Evolutionary conservation across 2,888 invertebrate genomes (phyloP).

Genomic region (Malthinus seriepunctatus): DNA sequence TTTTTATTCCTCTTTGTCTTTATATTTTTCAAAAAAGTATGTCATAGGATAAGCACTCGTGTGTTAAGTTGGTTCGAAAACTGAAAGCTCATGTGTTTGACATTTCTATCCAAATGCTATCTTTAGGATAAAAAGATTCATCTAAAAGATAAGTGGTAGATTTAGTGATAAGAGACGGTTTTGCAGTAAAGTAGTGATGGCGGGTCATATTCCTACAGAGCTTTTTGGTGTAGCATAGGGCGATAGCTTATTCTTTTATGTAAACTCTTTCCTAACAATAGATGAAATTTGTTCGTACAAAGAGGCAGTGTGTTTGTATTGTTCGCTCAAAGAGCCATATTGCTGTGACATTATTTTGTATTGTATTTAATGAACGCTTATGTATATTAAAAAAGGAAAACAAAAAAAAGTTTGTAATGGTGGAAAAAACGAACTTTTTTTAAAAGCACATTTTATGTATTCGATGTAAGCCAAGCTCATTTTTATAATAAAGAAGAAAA

Average conservation of each 20-base stretch:
- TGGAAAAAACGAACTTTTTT: too few relatives aligned
- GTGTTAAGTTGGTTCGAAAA: constrained; percentile 28
- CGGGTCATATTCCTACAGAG: constrained; percentile 36
- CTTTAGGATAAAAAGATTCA: constrained; percentile 52
- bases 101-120: constrained; percentile 52
- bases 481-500: constrained; percentile 8
- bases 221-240: constrained; percentile 20
- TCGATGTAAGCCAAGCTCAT: not conserved
- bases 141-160: constrained; percentile 45
- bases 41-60: constrained; percentile 19
- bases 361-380: constrained; percentile 23
- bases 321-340: constrained; percentile 39
- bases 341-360: constrained; percentile 30
- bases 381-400: constrained; percentile 11
- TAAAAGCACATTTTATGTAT: too few relatives aligned
- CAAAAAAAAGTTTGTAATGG: too few relatives aligned
- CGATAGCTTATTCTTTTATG: constrained; percentile 41
- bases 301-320: constrained; percentile 38
- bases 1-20: not conserved
- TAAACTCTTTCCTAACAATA: constrained; percentile 42
- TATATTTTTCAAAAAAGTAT: constrained; percentile 9
- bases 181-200: constrained; percentile 26
- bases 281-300: constrained; percentile 45
- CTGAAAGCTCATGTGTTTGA: constrained; percentile 48
- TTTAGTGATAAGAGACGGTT: constrained; percentile 45